Base-by-base conservation (phyloP, 2,797 vertebrate species). In the Nothura maculosa region DNA sequence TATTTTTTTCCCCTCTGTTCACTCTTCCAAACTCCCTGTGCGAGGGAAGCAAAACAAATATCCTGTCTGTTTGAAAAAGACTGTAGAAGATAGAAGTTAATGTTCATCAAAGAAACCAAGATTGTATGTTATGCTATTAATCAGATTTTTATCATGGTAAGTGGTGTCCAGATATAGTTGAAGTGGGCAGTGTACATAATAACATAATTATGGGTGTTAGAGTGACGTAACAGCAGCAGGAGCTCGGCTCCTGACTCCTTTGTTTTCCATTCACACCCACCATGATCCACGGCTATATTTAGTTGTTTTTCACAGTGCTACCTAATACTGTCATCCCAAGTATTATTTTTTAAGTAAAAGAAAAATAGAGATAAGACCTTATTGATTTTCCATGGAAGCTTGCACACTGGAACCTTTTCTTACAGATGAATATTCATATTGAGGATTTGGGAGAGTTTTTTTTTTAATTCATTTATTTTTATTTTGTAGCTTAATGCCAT, bases 231-330 rank as follows among this genome's bases (percentile, higher is more conserved):
- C 89, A 96, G 91, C 91, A 97, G 96, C 96, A 90, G 95, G 96
- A 95, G 96, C 93, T 97, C 94, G 43, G 92, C 96, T 96, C 93
- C 97, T 96, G 88, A 94, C 96, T 96, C 97, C 95, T 97, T 96
- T 97, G 96, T 97, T 98, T 98, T 98, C 98, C 98, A 97, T 98
- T 95, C 97, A 97, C 98, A 97, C 98, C 97, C 98, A 97, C 97
- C 83, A 90, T 96, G 96, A 96, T 96, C 94, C 92, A 91, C 48
- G 68, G 93, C 97, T 98, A 98, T 97, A 97, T 98, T 98, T 98
- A 98, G 98, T 95, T 98, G 97, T 97, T 98, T 98, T 98, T 97
- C 91, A 97, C 93, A 86, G 74, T 87, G 73, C 88, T 96, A 96
- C 97, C 96, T 97, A 96, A 95, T 94, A 87, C 93, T 79, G 80